phyloP scores from a whole-genome alignment of 1,140 invertebrate genomes.

The Drosophila lacteicornis region DNA sequence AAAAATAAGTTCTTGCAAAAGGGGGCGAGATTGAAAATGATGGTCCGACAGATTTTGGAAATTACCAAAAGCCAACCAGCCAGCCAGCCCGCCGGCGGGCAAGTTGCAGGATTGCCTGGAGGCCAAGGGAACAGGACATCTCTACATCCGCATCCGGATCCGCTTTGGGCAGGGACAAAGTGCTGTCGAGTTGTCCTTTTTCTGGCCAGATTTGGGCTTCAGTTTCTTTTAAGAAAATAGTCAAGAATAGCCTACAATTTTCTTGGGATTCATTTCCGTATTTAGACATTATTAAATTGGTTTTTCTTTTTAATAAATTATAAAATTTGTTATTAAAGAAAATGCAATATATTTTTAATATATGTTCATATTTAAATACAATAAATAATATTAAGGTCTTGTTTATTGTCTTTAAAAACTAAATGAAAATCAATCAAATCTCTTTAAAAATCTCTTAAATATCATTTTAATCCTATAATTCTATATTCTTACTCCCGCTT shows the following conservation, averaged over 20 bases:
- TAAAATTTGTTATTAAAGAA: too few relatives aligned
- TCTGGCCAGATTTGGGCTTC: background rate
- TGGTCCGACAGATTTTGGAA: slow-evolving; percentile 81
- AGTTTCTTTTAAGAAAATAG: background rate
- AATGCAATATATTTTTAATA: too few relatives aligned
- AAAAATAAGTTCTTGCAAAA: slow-evolving; percentile 75
- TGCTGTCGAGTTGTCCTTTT: background rate
- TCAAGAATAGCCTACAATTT: too few relatives aligned
- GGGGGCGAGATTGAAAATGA: slow-evolving; percentile 74
- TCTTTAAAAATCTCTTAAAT: too few relatives aligned
- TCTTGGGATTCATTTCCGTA: too few relatives aligned
- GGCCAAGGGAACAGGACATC: slow-evolving; percentile 30
- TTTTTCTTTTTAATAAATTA: too few relatives aligned
- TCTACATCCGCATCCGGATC: slow-evolving; percentile 52
- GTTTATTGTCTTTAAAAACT: background rate
- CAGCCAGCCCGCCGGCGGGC: slow-evolving; percentile 32
- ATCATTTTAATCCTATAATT: too few relatives aligned
- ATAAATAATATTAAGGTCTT: too few relatives aligned
- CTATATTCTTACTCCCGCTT: background rate
- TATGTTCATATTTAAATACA: background rate
- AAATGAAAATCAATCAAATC: too few relatives aligned
- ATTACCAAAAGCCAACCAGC: slow-evolving; percentile 54
- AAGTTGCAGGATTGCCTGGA: slow-evolving; percentile 23
- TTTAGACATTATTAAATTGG: too few relatives aligned
- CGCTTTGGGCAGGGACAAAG: slow-evolving; percentile 6